Base-by-base conservation (phyloP, 2,113 vertebrate species). In the Psilopogon haemacephalus region DNA sequence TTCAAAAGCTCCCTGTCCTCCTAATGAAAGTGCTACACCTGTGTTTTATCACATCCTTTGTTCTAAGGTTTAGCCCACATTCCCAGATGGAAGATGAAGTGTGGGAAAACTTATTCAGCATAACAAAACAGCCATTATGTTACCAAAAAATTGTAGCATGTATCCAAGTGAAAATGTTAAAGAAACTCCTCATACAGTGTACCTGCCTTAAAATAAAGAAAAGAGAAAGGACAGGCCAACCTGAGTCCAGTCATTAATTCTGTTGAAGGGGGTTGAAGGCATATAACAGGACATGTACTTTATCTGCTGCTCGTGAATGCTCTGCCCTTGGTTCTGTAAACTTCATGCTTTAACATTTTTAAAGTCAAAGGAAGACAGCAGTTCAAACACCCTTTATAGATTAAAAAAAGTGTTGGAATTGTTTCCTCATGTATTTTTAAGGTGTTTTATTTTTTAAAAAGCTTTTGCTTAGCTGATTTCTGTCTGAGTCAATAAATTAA, bases 1-100 rank as follows among this genome's bases (percentile, higher is more conserved):
- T 95, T 95, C 87, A 94, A 95, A 95, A 88, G 72, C 37, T 83
- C 69, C 40, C 72, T 58, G n/a, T 94, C 65, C 93, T 70, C 54
- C 37, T 60, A 88, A 78, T 75, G 62, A 78, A 89, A 93, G 82
- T 48, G 27, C 72, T 92, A 26, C 0, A 8, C 72, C 38, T 84
- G 38, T 69, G 76, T 96, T 94, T 95, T 91, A 88, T 74, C 69
- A 13, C n/a, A 37, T 37, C 79, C 48, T 96, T 83, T 91, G 65
- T 89, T 91, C 48, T 44, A 35, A 91, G 65, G 19, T 60, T 94
- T 83, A 94, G 72, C 56, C 54, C 65, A 26, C 27, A 52, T 89
- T 95, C 78, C 75, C 75, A 88, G 80, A 77, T 35, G 68, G 56
- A 91, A 72, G 58, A 91, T 79, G 79, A 89, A 89, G 90, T 77